Conservation (phyloP, 2,888 invertebrate species). For the Iphiclides podalirius region DNA sequence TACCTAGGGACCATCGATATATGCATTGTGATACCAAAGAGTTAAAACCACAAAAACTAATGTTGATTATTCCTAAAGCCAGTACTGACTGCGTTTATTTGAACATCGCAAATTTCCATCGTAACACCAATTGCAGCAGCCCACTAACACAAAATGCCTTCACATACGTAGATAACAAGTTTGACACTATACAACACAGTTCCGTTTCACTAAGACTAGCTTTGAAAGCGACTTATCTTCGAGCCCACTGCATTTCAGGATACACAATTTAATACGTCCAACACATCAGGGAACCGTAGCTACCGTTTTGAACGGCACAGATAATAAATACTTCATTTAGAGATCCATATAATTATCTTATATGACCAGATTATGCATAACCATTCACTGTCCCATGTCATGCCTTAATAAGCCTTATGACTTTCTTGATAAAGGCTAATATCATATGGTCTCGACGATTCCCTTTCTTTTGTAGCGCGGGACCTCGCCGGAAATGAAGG, state of each 20-base stretch:
- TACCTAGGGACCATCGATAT: too few species aligned
- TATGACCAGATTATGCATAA: too few species aligned
- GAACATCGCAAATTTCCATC: not conserved
- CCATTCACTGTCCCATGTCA: too few species aligned
- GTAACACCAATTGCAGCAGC: not conserved
- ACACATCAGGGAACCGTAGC: too few species aligned
- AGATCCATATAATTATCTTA: too few species aligned
- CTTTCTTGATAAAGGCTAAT: slow-evolving; percentile 47
- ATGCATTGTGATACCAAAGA: too few species aligned
- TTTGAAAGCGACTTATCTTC: not conserved
- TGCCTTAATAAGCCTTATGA: too few species aligned
- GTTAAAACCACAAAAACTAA: not conserved
- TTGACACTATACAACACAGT: slow-evolving; percentile 7
- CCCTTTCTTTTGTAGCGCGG: slow-evolving; percentile 79
- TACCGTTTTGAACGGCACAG: too few species aligned
- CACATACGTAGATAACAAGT: slow-evolving; percentile 3
- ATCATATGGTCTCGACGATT: slow-evolving; percentile 82
- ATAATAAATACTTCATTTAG: too few species aligned
- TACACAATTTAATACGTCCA: too few species aligned
- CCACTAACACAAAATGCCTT: not conserved
- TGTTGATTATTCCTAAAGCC: not conserved
- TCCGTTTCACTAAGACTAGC: not conserved
- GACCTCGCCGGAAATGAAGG: slow-evolving; percentile 84
- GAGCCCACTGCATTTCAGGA: not conserved
- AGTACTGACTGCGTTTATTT: not conserved